phyloP scores from a whole-genome alignment of 2,797 vertebrate species.

The Falco concolor region DNA sequence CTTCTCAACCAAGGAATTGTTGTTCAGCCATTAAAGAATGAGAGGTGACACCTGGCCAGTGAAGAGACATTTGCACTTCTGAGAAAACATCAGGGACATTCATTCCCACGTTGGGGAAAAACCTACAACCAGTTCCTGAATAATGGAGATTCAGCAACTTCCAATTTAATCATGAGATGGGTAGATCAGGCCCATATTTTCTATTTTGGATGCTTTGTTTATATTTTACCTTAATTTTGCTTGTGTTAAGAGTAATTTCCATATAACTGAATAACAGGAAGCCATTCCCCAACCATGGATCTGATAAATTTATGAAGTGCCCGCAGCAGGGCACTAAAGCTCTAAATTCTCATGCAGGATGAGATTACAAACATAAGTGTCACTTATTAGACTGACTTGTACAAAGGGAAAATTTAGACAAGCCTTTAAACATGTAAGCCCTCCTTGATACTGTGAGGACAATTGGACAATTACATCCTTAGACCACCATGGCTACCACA shows the following conservation, averaged over 20 bases:
- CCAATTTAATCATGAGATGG: neutral
- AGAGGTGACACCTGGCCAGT: neutral
- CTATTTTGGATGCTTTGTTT: neutral
- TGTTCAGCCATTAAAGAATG: neutral
- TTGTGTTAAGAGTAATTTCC: neutral
- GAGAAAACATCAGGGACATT: neutral
- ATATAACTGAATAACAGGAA: neutral
- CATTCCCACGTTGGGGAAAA: neutral
- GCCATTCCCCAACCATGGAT: neutral
- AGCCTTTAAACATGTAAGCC: neutral
- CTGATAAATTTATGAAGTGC: neutral
- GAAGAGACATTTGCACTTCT: neutral
- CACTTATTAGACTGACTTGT: neutral
- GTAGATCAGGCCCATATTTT: neutral
- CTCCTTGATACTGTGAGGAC: neutral
- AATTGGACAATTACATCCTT: neutral
- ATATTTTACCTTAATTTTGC: neutral
- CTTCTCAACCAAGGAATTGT: neutral
- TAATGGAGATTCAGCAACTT: neutral
- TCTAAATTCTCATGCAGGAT: neutral
- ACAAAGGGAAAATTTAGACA: neutral
- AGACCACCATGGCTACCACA: neutral
- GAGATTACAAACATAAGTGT: neutral
- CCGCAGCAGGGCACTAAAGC: neutral
- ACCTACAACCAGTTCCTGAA: neutral